These are phyloP conservation scores for Lottia gigantea DNA, from an alignment of 2,888 invertebrate species.

Conservation along the genomic window DNA sequence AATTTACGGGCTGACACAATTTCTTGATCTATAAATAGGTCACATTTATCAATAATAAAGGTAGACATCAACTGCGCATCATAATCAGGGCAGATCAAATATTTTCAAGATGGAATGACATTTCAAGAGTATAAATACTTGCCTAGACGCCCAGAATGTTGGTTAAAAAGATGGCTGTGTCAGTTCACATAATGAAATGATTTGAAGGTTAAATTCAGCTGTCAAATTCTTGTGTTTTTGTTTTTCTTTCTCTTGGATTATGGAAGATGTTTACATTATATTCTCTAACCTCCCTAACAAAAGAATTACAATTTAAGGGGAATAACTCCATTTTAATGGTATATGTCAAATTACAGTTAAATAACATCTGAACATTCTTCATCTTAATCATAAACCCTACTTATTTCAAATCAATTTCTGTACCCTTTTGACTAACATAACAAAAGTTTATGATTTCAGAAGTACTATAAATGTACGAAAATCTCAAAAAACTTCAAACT, in stretches of 20 bases:
- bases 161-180: neutral
- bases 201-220: conserved; percentile 5
- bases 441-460: too few species aligned
- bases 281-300: conserved; percentile 15
- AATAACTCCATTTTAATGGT: neutral
- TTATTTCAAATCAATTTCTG: too few species aligned
- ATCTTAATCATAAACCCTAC: too few species aligned
- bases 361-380: too few species aligned
- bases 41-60: neutral
- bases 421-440: too few species aligned
- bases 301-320: neutral
- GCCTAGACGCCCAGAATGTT: neutral
- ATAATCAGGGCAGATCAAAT: neutral
- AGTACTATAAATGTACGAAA: too few species aligned
- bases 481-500: too few species aligned
- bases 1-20: neutral
- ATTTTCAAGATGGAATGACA: too few species aligned
- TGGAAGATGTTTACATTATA: conserved; percentile 19
- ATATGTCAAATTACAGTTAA: too few species aligned
- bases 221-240: neutral
- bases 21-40: neutral
- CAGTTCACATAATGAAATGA: neutral
- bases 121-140: neutral
- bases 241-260: conserved; percentile 7
- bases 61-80: neutral